These are phyloP conservation scores for Alfaro cultratus DNA, from an alignment of 2,797 vertebrate species.

Conservation along the genomic window DNA sequence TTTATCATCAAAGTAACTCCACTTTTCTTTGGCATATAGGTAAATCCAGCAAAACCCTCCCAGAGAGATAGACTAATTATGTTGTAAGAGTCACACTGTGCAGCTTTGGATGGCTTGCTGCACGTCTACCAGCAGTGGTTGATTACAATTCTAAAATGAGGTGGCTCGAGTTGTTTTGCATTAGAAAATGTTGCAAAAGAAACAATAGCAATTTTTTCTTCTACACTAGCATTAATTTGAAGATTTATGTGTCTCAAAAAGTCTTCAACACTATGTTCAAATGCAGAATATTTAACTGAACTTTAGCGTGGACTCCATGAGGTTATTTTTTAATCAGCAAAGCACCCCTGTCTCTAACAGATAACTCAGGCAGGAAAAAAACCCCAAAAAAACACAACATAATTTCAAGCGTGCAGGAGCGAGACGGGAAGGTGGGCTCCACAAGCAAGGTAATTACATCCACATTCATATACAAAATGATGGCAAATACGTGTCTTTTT, in stretches of 20 bases:
- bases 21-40: constrained; percentile 80
- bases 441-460: constrained; percentile 85
- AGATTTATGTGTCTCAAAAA: constrained; percentile 43
- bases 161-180: constrained; percentile 32
- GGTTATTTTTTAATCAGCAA: constrained; percentile 75
- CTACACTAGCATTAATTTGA: constrained; percentile 32
- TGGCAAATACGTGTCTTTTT: constrained; percentile 80
- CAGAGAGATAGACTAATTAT: constrained; percentile 80
- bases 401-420: constrained; percentile 66
- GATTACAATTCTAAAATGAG: constrained; percentile 54
- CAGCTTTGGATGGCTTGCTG: constrained; percentile 52
- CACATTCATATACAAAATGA: constrained; percentile 77
- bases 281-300: constrained; percentile 43
- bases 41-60: constrained; percentile 76
- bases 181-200: constrained; percentile 37
- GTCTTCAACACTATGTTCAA: constrained; percentile 51
- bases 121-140: constrained; percentile 47
- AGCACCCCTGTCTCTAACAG: constrained; percentile 74
- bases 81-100: constrained; percentile 77
- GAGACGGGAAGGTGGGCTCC: constrained; percentile 65
- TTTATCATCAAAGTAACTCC: constrained; percentile 82
- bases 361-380: constrained; percentile 74
- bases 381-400: constrained; percentile 58
- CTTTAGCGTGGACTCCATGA: constrained; percentile 60
- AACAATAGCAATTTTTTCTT: constrained; percentile 43